Conservation (phyloP, 2,888 invertebrate genomes). For the Arctia plantaginis region DNA sequence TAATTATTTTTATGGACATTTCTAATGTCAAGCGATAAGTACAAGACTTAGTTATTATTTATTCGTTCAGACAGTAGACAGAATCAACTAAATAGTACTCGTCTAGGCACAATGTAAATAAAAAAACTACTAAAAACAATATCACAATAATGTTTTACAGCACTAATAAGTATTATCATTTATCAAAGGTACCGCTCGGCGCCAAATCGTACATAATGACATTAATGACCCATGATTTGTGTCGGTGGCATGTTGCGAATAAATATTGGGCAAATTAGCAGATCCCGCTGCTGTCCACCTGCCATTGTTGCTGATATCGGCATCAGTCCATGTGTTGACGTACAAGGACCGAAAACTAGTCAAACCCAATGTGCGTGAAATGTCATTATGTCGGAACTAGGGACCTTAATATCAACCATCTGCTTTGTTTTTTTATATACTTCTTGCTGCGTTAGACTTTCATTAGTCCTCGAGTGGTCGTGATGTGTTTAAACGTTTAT, state of each 20-base stretch:
- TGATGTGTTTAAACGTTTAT: constrained; percentile 2
- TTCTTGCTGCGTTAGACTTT: constrained; percentile 3
- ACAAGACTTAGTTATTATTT: background rate
- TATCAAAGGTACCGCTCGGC: constrained; percentile 70
- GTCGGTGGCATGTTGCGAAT: constrained; percentile 80
- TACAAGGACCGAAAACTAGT: constrained; percentile 48
- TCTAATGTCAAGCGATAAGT: background rate
- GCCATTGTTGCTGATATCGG: constrained; percentile 65
- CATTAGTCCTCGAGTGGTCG: constrained; percentile 16
- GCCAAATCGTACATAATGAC: constrained; percentile 68
- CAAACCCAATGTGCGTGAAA: constrained; percentile 69
- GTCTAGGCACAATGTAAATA: background rate
- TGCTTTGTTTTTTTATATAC: constrained; percentile 37
- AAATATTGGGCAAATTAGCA: constrained; percentile 84
- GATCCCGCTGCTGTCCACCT: constrained; percentile 73
- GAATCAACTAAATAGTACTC: background rate
- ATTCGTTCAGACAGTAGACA: background rate
- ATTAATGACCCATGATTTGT: constrained; percentile 77
- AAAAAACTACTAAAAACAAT: background rate
- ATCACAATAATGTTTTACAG: background rate
- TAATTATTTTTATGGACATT: background rate
- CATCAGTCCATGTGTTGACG: constrained; percentile 70
- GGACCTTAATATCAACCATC: constrained; percentile 38
- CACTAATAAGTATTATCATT: constrained; percentile 16
- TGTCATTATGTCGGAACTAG: constrained; percentile 66